phyloP scores from a whole-genome alignment of 2,888 invertebrate species.

The Lithophane leautieri region DNA sequence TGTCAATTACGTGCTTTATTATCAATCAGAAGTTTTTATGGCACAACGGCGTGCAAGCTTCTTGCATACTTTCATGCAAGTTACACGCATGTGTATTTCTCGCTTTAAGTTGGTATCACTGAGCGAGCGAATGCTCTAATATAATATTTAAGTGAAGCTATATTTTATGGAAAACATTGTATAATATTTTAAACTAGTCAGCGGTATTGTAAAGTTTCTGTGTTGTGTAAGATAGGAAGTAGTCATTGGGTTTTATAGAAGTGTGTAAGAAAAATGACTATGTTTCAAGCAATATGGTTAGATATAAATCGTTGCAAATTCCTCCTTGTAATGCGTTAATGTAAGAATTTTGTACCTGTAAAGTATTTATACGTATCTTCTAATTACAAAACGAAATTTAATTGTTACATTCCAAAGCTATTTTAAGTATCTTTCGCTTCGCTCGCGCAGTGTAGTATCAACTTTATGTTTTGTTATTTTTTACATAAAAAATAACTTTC shows the following conservation, averaged over 20 bases:
- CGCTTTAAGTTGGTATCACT: slow-evolving; percentile 39
- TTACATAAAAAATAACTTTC: slow-evolving; percentile 32
- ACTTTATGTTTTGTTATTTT: slow-evolving; percentile 45
- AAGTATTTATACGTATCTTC: slow-evolving; percentile 32
- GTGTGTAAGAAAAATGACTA: slow-evolving; percentile 15
- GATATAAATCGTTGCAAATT: slow-evolving; percentile 19
- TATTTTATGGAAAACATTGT: slow-evolving; percentile 31
- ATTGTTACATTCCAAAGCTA: slow-evolving; percentile 37
- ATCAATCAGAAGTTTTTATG: background rate
- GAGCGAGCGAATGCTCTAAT: slow-evolving; percentile 46
- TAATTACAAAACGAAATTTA: slow-evolving; percentile 15
- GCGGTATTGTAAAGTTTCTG: slow-evolving; percentile 23
- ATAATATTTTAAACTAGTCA: slow-evolving; percentile 37
- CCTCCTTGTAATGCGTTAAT: slow-evolving; percentile 23
- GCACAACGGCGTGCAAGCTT: background rate
- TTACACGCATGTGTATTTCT: slow-evolving; percentile 33
- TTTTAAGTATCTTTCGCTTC: slow-evolving; percentile 28
- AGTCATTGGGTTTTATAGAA: slow-evolving; percentile 25
- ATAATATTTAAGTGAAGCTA: slow-evolving; percentile 20
- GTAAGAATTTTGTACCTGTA: slow-evolving; percentile 50
- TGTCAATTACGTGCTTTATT: slow-evolving; percentile 37
- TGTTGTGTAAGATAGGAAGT: slow-evolving; percentile 26
- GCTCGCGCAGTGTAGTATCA: slow-evolving; percentile 51
- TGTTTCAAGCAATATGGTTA: slow-evolving; percentile 48
- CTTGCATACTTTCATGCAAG: background rate